Base-by-base conservation (phyloP, 2,888 invertebrate genomes). In the Prosapia bicincta region DNA sequence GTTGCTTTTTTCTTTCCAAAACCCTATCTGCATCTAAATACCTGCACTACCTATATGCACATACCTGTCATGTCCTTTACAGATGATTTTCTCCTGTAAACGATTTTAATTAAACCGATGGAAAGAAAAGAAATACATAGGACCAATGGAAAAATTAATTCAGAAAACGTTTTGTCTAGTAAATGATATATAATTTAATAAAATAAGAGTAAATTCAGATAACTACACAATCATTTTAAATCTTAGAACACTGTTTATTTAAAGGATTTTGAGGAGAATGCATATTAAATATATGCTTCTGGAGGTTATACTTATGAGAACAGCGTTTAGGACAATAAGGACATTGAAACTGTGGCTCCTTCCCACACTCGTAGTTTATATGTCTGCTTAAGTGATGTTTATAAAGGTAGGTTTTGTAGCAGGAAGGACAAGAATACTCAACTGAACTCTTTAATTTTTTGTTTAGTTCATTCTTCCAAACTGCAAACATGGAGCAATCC, bases 281-380 rank as follows among this genome's bases (percentile, higher is more conserved):
- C 26, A 74, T 76, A 20, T 71, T 69, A 30, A 71, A 72, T 28
- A 71, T 74, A 23, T 76, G 76, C 32, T 32, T 67, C 30, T 75
- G 71, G 32, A 75, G 75, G 28, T 76, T 79, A 23, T 79, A 76
- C 24, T 73, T 78, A 6, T 78, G 78, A 0, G 74, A 75, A 43
- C 78, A 78, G 7, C 72, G 65, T 69, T 77, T 78, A 20, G 78
- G 78, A 23, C 79, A 79, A 28, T 83, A 79, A 10, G 81, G 81
- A 75, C 83, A 83, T 20, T 72, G 74, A 30, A 81, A 83, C 69
- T 79, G 80, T 67, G 82, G 83, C 54, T 78, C 78, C 68, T 82
- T 83, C 1, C 84, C 84, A 80, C 87, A 87, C 78, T 86, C 85
- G 76, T 84, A 85, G 78, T 84, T 85, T 78, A 84, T 80, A 73